A percentile compares a stretch with the other conserved stretches of the same genome.
phyloP scores from a whole-genome alignment of 2,113 vertebrate genomes.

The Bombycilla garrulus region DNA sequence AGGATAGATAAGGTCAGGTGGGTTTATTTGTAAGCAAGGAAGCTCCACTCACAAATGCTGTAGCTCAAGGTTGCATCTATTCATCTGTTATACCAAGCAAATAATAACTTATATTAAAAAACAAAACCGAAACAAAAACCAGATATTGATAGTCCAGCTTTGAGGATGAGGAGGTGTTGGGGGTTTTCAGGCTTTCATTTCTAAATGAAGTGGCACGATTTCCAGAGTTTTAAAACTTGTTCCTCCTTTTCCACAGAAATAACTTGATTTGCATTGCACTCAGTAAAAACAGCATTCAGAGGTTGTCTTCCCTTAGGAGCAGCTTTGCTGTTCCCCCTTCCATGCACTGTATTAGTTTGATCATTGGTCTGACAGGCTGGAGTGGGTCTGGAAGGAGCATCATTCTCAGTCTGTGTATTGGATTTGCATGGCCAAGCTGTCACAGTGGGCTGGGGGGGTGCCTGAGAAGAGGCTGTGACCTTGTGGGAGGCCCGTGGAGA shows the following conservation, averaged over 20 bases:
- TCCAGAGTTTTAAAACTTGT: neutral
- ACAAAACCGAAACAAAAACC: neutral
- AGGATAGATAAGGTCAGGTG: neutral
- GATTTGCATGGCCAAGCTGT: neutral
- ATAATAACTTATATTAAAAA: neutral
- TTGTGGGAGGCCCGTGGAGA: neutral
- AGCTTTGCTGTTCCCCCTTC: neutral
- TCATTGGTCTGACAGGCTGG: neutral
- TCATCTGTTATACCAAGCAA: neutral
- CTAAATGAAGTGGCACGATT: neutral
- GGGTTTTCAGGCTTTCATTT: neutral
- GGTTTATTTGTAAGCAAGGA: neutral
- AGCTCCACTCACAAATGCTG: neutral
- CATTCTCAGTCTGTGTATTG: neutral
- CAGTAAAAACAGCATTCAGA: neutral
- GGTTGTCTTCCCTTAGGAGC: neutral
- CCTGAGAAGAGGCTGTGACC: neutral
- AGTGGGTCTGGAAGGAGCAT: neutral
- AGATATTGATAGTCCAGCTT: neutral
- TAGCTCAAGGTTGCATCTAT: neutral
- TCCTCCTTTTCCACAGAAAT: neutral
- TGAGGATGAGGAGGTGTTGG: neutral
- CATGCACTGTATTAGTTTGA: neutral
- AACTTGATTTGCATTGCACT: neutral
- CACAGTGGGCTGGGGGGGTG: neutral